A percentile compares a stretch with the other conserved stretches of the same genome.
Evolutionary conservation across 1,140 invertebrate genomes (phyloP).

Genomic region (Euwallacea similis): DNA sequence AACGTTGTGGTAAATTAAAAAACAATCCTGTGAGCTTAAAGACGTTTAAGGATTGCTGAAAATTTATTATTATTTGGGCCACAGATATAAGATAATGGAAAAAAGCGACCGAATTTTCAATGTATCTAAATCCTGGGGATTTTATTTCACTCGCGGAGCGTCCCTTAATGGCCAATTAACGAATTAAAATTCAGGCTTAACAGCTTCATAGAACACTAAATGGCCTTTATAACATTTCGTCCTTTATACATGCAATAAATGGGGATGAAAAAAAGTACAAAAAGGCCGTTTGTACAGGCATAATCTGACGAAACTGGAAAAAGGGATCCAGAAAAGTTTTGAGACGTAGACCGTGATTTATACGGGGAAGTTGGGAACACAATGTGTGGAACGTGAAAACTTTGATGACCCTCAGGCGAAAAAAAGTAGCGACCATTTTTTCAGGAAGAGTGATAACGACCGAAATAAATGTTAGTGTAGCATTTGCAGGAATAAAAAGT

Average conservation of each 20-base stretch:
- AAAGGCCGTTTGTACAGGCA: constrained; percentile 12
- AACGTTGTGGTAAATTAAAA: too few species aligned
- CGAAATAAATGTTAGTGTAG: constrained; percentile 8
- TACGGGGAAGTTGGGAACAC: constrained; percentile 1
- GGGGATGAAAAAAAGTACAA: constrained; percentile 1
- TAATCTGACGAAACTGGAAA: constrained; percentile 2
- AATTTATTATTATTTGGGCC: neutral
- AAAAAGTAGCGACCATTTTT: constrained; percentile 5
- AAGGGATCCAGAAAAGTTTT: constrained; percentile 15
- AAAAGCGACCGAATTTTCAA: neutral
- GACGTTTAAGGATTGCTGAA: too few species aligned
- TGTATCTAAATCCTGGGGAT: constrained; percentile 10
- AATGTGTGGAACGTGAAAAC: constrained; percentile 14
- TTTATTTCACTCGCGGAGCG: constrained; percentile 8
- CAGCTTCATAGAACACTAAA: constrained; percentile 14
- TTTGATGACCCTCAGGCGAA: constrained; percentile 7
- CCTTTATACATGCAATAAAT: constrained; percentile 15
- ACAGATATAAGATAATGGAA: neutral
- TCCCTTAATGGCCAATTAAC: constrained; percentile 22
- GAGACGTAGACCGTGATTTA: constrained; percentile 23
- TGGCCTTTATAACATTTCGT: constrained; percentile 14
- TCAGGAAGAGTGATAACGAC: constrained; percentile 13
- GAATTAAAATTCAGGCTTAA: constrained; percentile 24
- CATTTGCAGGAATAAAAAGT: neutral
- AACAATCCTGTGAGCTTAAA: too few species aligned